These are phyloP conservation scores for Bradypodion ventrale DNA, from an alignment of 2,797 vertebrate genomes.

Conservation along the genomic window DNA sequence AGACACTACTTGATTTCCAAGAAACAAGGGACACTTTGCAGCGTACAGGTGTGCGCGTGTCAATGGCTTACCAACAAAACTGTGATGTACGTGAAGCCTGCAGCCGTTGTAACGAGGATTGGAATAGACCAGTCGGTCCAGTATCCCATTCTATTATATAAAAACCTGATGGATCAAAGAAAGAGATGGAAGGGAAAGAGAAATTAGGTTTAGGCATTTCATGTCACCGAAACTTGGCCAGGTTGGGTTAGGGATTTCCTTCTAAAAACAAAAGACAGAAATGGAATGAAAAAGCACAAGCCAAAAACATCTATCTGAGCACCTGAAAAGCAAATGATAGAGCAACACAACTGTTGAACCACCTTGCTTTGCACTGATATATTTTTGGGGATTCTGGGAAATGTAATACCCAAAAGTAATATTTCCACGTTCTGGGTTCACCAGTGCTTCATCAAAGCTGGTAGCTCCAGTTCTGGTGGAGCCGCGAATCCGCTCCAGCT, in stretches of 20 bases:
- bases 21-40: background rate
- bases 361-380: too few relatives aligned
- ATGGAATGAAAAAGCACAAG: rapidly evolving
- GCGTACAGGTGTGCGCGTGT: background rate
- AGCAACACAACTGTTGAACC: background rate
- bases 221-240: background rate
- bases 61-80: conserved; percentile 82
- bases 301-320: background rate
- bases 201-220: background rate
- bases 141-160: conserved; percentile 91
- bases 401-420: too few relatives aligned
- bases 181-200: background rate
- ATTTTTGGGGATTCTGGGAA: background rate
- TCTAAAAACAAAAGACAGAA: background rate
- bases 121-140: conserved; percentile 94
- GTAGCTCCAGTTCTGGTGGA: background rate
- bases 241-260: background rate
- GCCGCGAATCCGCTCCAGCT: background rate
- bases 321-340: background rate
- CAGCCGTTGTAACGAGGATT: conserved; percentile 85
- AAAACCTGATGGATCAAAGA: conserved; percentile 80
- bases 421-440: too few relatives aligned
- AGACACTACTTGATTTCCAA: too few relatives aligned
- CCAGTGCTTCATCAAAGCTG: background rate
- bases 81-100: conserved; percentile 88